phyloP scores from a whole-genome alignment of 2,113 vertebrate genomes.

The Dendrocopos noguchii region DNA sequence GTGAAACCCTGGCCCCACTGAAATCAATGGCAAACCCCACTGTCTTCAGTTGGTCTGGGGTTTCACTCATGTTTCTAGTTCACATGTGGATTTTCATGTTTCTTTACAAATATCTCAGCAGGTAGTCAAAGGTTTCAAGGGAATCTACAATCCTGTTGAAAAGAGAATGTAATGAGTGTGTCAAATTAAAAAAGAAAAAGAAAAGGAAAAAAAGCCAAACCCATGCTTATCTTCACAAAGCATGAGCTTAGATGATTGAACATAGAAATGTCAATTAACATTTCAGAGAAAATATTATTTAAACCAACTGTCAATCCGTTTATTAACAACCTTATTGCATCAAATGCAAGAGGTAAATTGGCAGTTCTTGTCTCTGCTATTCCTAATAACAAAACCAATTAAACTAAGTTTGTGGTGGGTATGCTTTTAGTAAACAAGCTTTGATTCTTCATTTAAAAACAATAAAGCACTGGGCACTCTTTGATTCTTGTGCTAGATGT shows the following conservation, averaged over 20 bases:
- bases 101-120: conserved; percentile 56
- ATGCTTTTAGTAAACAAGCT: conserved; percentile 58
- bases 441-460: conserved; percentile 56
- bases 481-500: conserved; percentile 40
- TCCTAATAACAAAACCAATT: conserved; percentile 41
- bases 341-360: conserved; percentile 50
- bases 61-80: not conserved
- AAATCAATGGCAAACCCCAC: conserved; percentile 28
- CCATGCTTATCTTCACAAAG: not conserved
- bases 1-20: not conserved
- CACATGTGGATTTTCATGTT: not conserved
- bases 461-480: conserved; percentile 35
- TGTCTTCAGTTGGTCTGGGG: conserved; percentile 14
- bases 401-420: conserved; percentile 40
- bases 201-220: not conserved
- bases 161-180: conserved; percentile 42
- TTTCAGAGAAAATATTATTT: conserved; percentile 6
- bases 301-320: not conserved
- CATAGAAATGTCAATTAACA: conserved; percentile 4
- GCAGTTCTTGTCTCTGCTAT: conserved; percentile 13
- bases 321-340: conserved; percentile 30
- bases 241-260: conserved; percentile 8
- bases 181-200: not conserved
- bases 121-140: conserved; percentile 69
- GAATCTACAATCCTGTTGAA: conserved; percentile 34